These are phyloP conservation scores for Aepyceros melampus DNA, from an alignment of 2,113 vertebrate genomes.

Conservation along the genomic window DNA sequence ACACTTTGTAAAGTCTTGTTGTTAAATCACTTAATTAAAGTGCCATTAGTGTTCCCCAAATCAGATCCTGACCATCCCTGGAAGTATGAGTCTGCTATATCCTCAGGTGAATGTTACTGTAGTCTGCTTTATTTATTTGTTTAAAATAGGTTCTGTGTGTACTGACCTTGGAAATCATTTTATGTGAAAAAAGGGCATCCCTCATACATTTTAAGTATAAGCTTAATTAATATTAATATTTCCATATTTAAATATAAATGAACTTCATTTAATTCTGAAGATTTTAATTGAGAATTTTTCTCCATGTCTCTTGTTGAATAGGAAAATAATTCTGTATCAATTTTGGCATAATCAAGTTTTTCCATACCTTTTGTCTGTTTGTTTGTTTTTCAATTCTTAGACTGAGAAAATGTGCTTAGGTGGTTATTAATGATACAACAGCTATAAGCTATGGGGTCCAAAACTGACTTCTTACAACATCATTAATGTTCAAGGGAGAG, in stretches of 20 bases:
- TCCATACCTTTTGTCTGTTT: neutral
- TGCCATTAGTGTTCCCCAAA: neutral
- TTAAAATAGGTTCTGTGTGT: neutral
- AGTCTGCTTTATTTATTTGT: neutral
- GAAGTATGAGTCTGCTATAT: neutral
- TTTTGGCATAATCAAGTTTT: neutral
- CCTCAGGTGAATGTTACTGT: neutral
- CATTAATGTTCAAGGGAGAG: neutral
- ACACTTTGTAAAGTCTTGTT: neutral
- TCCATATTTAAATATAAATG: slow-evolving; percentile 42
- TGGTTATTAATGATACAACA: neutral
- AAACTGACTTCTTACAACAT: neutral
- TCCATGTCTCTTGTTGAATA: neutral
- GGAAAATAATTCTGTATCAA: neutral
- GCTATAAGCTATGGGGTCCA: neutral
- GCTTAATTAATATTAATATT: slow-evolving; percentile 38
- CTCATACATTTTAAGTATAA: neutral
- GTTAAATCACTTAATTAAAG: neutral
- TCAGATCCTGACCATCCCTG: neutral
- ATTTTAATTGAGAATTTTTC: slow-evolving; percentile 10
- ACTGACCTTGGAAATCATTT: neutral
- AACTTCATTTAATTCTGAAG: slow-evolving; percentile 20
- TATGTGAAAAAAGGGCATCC: neutral
- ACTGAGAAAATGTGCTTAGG: neutral
- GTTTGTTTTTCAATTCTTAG: neutral